Percentiles rank a stretch among this genome's conserved stretches.
These are phyloP conservation scores for Sternotherus odoratus DNA, from an alignment of 2,797 vertebrate genomes.

Conservation along the genomic window DNA sequence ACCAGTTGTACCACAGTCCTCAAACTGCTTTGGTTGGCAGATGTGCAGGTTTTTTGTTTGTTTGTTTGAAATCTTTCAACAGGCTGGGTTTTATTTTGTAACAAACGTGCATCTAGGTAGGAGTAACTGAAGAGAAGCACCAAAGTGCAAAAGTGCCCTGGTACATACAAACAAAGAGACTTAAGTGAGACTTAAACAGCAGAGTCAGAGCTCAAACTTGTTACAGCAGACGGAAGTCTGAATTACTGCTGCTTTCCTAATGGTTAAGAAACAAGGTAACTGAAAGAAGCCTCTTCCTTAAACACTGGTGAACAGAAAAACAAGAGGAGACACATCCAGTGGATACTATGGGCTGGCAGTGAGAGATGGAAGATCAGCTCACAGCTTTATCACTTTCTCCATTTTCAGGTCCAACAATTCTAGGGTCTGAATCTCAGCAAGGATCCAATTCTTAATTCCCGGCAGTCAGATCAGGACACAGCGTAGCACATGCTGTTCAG, in stretches of 20 bases:
- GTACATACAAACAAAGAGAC: not conserved
- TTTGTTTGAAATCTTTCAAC: conserved; percentile 31
- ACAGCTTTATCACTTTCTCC: conserved; percentile 78
- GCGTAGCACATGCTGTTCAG: not conserved
- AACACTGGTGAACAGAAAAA: conserved; percentile 44
- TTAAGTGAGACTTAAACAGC: not conserved
- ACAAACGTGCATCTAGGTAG: conserved; percentile 58
- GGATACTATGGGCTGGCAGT: not conserved
- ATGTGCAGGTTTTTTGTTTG: not conserved
- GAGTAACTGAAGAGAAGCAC: conserved; percentile 48
- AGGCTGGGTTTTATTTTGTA: conserved; percentile 78
- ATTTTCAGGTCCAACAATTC: conserved; percentile 74
- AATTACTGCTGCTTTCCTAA: not conserved
- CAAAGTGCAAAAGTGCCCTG: conserved; percentile 36
- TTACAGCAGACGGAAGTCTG: too few relatives aligned
- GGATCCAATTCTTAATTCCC: not conserved
- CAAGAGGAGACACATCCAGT: conserved; percentile 31
- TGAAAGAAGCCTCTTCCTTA: conserved; percentile 27
- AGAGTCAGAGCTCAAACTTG: not conserved
- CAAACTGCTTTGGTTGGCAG: not conserved
- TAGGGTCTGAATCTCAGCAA: not conserved
- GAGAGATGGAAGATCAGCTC: conserved; percentile 68
- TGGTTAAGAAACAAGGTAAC: conserved; percentile 60
- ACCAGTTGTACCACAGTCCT: not conserved
- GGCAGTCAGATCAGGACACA: not conserved